phyloP scores from a whole-genome alignment of 2,888 invertebrate genomes.

The Hypena proboscidalis region DNA sequence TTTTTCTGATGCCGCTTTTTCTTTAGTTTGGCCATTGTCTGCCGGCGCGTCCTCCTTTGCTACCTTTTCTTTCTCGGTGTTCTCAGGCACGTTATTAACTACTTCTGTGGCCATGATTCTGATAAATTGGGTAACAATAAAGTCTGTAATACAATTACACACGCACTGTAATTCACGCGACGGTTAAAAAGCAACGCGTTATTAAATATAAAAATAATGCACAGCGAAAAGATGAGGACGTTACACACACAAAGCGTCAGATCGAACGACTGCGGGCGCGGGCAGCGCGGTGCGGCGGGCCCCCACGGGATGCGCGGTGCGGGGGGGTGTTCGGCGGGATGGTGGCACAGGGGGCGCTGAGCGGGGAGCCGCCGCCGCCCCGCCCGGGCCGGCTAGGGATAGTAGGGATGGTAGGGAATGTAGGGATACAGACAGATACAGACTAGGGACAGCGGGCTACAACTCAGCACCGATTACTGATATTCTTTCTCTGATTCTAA shows the following conservation, averaged over 20 bases:
- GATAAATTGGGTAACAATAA: slow-evolving; percentile 37
- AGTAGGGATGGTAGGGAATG: too few relatives aligned
- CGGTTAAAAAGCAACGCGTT: slow-evolving; percentile 22
- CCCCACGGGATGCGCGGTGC: too few relatives aligned
- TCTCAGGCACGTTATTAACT: slow-evolving; percentile 88
- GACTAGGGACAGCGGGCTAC: too few relatives aligned
- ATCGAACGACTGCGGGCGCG: slow-evolving; percentile 17
- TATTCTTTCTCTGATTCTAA: too few relatives aligned
- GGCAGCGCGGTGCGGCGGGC: slow-evolving; percentile 7
- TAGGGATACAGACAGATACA: too few relatives aligned
- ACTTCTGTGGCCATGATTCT: slow-evolving; percentile 91
- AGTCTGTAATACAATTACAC: slow-evolving; percentile 17
- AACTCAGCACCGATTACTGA: too few relatives aligned
- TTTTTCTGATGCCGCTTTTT: slow-evolving; percentile 76
- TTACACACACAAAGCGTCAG: not conserved
- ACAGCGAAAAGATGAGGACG: slow-evolving; percentile 22
- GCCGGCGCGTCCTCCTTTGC: slow-evolving; percentile 82
- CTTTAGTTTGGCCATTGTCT: slow-evolving; percentile 78
- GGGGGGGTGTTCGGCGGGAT: slow-evolving; percentile 20
- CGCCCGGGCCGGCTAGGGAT: too few relatives aligned
- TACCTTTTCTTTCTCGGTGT: slow-evolving; percentile 87
- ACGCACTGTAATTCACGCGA: slow-evolving; percentile 32
- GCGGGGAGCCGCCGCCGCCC: slow-evolving; percentile 18
- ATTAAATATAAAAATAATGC: slow-evolving; percentile 18
- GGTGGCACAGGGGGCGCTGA: slow-evolving; percentile 5